A percentile compares a stretch with the other conserved stretches of the same genome.
phyloP scores from a whole-genome alignment of 2,888 invertebrate species.

The Drosophila kanekoi region DNA sequence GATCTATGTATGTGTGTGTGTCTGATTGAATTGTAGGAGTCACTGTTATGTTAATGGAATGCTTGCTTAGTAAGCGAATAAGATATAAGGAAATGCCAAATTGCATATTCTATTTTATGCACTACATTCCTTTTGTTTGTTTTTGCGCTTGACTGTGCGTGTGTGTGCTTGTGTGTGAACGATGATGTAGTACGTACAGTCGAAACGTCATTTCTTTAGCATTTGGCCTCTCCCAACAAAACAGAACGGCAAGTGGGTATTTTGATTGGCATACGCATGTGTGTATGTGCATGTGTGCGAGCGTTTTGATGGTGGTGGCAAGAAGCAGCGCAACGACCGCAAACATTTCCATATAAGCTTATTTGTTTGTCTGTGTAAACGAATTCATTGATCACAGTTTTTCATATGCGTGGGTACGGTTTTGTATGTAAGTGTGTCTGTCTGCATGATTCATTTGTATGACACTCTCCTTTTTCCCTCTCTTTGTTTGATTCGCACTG shows the following conservation, averaged over 20 bases:
- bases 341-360: conserved; percentile 75
- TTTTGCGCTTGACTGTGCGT: conserved; percentile 21
- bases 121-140: conserved; percentile 35
- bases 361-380: conserved; percentile 48
- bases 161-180: conserved; percentile 18
- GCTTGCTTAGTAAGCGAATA: conserved; percentile 49
- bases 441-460: conserved; percentile 61
- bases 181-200: conserved; percentile 64
- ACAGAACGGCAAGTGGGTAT: conserved; percentile 71
- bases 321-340: conserved; percentile 72
- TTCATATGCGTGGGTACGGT: conserved; percentile 34
- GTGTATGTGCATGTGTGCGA: conserved; percentile 28
- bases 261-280: conserved; percentile 58
- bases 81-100: conserved; percentile 44
- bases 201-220: conserved; percentile 55
- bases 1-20: background rate
- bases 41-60: conserved; percentile 73
- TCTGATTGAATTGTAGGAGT: conserved; percentile 39
- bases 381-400: conserved; percentile 71
- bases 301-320: conserved; percentile 65
- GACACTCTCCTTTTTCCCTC: conserved; percentile 29
- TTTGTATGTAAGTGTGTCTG: conserved; percentile 27
- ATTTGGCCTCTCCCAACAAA: conserved; percentile 39
- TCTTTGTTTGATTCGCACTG: conserved; percentile 57
- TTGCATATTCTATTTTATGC: conserved; percentile 64